Evolutionary conservation across 2,797 vertebrate species (phyloP).

Genomic region (Phataginus tricuspis): DNA sequence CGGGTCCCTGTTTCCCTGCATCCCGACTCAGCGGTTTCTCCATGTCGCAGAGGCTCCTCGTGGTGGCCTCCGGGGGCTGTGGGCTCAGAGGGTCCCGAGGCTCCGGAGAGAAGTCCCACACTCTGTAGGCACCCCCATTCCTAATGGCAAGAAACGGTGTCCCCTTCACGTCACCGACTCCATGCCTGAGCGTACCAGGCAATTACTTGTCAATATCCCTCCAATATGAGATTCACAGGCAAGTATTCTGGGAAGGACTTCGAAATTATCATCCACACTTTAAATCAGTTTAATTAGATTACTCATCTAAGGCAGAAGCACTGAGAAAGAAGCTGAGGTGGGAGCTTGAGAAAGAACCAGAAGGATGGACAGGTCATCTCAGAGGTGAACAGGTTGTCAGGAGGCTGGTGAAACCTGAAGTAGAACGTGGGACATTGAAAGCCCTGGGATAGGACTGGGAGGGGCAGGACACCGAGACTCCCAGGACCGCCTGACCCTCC

Average conservation of each 20-base stretch:
- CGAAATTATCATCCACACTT: neutral
- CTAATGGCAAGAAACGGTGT: too few species aligned
- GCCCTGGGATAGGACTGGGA: neutral
- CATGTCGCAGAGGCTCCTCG: neutral
- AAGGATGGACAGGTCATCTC: neutral
- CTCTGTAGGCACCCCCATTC: too few species aligned
- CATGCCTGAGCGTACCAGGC: rapidly evolving
- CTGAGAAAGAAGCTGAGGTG: neutral
- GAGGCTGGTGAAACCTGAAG: neutral
- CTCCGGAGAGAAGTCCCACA: neutral
- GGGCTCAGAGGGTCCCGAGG: neutral
- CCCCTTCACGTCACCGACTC: neutral
- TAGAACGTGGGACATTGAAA: neutral
- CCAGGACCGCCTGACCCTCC: neutral
- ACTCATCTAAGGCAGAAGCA: neutral
- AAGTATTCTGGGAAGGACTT: neutral
- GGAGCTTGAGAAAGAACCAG: neutral
- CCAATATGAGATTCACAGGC: neutral
- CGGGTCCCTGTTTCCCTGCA: neutral
- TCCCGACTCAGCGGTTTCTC: neutral
- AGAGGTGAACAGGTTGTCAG: neutral
- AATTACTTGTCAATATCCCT: neutral
- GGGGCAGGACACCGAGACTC: too few species aligned
- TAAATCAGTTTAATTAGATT: neutral
- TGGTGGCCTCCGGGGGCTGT: neutral